Conservation (phyloP, 2,113 vertebrate genomes). For the Tetrao urogallus region DNA sequence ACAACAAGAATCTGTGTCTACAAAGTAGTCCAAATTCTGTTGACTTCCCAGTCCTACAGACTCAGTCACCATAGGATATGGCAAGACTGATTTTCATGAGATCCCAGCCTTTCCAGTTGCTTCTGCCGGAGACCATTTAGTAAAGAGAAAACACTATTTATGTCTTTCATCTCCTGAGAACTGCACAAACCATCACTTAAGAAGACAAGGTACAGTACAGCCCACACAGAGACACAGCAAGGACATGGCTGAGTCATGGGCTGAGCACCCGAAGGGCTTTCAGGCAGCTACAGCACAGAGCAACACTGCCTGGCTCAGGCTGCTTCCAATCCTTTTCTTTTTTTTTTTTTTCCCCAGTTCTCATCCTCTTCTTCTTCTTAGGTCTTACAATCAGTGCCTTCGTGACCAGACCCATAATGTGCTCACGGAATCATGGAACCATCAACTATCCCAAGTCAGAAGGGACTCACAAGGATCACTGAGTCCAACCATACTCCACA, state of each 20-base stretch:
- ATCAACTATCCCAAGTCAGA: not conserved
- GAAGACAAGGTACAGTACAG: not conserved
- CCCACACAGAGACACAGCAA: not conserved
- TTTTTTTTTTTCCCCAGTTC: not conserved
- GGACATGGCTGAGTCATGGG: not conserved
- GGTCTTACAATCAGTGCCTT: rapidly evolving
- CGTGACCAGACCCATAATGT: rapidly evolving
- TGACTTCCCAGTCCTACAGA: not conserved
- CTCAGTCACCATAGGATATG: not conserved
- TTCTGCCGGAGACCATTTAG: not conserved
- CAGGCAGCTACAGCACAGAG: not conserved
- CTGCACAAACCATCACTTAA: not conserved
- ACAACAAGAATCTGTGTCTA: not conserved
- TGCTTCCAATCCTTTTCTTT: not conserved
- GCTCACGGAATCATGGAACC: not conserved
- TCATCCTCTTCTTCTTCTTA: not conserved
- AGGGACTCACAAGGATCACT: not conserved
- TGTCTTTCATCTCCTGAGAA: not conserved
- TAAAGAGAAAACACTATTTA: not conserved
- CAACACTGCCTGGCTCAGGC: not conserved
- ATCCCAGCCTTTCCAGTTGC: not conserved
- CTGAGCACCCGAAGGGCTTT: not conserved
- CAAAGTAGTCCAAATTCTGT: not conserved
- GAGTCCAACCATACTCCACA: not conserved
- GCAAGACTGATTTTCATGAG: not conserved